Conservation (phyloP, 2,797 vertebrate genomes). For the Peromyscus melanophrys region DNA sequence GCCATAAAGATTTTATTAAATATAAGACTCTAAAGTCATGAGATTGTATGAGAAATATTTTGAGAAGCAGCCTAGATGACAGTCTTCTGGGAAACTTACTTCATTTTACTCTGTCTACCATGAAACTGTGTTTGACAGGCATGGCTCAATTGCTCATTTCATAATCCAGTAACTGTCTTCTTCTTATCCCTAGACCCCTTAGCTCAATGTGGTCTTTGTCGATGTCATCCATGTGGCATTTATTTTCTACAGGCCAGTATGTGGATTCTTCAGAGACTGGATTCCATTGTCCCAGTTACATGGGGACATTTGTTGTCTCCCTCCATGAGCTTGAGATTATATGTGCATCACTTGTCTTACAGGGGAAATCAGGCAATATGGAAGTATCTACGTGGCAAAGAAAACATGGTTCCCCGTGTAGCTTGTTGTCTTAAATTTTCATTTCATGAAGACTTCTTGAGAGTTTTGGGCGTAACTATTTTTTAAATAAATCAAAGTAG, state of each 20-base stretch:
- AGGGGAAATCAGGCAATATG: neutral
- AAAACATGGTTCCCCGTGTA: neutral
- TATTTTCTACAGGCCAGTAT: neutral
- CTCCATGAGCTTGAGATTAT: neutral
- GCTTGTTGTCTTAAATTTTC: neutral
- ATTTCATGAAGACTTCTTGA: neutral
- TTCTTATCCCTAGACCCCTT: neutral
- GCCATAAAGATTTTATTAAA: slow-evolving; percentile 26
- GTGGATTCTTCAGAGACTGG: neutral
- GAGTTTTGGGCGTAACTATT: neutral
- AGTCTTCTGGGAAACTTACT: neutral
- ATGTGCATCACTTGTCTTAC: neutral
- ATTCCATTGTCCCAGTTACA: neutral
- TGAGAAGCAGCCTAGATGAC: slow-evolving; percentile 11
- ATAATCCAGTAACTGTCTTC: neutral
- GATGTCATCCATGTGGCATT: accelerated
- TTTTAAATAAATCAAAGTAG: slow-evolving; percentile 41
- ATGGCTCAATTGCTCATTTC: neutral
- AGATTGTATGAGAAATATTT: slow-evolving; percentile 48
- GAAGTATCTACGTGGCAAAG: neutral
- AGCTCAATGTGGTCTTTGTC: neutral
- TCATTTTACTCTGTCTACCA: neutral
- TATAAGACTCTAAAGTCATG: neutral
- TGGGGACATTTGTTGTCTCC: neutral
- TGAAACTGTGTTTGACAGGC: slow-evolving; percentile 27